phyloP scores from a whole-genome alignment of 2,797 vertebrate species.

The Pitangus sulphuratus region DNA sequence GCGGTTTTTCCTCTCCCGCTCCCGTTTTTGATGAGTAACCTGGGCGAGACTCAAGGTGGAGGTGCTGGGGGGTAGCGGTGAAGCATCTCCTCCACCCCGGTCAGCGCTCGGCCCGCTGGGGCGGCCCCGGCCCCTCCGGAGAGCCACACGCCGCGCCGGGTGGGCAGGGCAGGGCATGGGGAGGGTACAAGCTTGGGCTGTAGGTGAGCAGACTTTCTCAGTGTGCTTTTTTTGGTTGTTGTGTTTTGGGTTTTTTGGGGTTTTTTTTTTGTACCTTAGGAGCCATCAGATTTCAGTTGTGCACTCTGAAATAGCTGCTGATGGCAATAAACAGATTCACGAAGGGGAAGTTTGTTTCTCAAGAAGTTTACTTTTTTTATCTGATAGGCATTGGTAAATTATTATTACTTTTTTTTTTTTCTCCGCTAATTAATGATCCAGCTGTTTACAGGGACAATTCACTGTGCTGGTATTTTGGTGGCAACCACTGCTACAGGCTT shows the following conservation, averaged over 20 bases:
- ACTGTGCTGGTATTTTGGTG: constrained; percentile 74
- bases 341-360: constrained; percentile 51
- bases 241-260: not conserved
- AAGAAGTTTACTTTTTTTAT: constrained; percentile 56
- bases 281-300: constrained; percentile 38
- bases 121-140: not conserved
- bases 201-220: constrained; percentile 23
- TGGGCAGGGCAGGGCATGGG: not conserved
- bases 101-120: not conserved
- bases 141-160: not conserved
- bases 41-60: not conserved
- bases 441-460: constrained; percentile 76
- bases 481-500: constrained; percentile 72
- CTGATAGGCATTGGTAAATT: constrained; percentile 39
- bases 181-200: not conserved
- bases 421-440: constrained; percentile 66
- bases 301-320: constrained; percentile 1
- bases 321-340: constrained; percentile 36
- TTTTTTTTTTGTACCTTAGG: not conserved
- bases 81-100: not conserved
- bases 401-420: not conserved
- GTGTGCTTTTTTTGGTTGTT: not conserved
- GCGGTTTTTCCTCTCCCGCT: not conserved
- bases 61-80: not conserved
- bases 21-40: not conserved